Conservation (phyloP, 64 coral and sea anemone genomes). For the Montipora foliosa region DNA sequence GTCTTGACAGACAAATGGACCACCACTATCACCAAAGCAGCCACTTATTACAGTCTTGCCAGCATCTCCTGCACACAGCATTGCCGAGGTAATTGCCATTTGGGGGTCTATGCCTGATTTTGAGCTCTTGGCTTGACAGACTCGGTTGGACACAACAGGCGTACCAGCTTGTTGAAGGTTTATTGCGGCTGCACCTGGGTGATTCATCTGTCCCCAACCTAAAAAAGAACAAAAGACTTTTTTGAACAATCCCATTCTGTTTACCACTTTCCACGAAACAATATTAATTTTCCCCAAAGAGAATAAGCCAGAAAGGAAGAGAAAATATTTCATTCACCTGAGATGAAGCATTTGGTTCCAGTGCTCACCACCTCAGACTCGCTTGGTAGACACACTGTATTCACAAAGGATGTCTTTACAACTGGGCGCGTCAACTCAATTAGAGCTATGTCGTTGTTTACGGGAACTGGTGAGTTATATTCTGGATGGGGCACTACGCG, state of each 20-base stretch:
- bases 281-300: background rate
- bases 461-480: slow-evolving; percentile 15
- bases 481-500: slow-evolving; percentile 38
- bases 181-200: slow-evolving; percentile 53
- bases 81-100: slow-evolving; percentile 39
- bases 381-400: slow-evolving; percentile 75
- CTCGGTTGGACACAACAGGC: slow-evolving; percentile 62
- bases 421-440: slow-evolving; percentile 37
- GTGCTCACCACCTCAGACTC: slow-evolving; percentile 51
- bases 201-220: slow-evolving; percentile 79
- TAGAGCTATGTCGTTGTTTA: slow-evolving; percentile 60
- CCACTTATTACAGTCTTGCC: slow-evolving; percentile 68
- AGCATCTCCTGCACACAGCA: slow-evolving; percentile 90
- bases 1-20: slow-evolving; percentile 84
- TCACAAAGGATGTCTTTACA: slow-evolving; percentile 16
- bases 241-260: background rate
- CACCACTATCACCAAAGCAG: slow-evolving; percentile 93
- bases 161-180: slow-evolving; percentile 66
- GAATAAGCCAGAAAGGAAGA: background rate
- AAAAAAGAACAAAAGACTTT: background rate
- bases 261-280: background rate
- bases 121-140: slow-evolving; percentile 38
- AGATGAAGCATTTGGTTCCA: slow-evolving; percentile 73
- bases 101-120: background rate
- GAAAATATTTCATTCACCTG: background rate